Percentiles rank a stretch among this genome's conserved stretches.
These are phyloP conservation scores for Desoria tigrina DNA, from an alignment of 2,888 invertebrate species.

Conservation along the genomic window DNA sequence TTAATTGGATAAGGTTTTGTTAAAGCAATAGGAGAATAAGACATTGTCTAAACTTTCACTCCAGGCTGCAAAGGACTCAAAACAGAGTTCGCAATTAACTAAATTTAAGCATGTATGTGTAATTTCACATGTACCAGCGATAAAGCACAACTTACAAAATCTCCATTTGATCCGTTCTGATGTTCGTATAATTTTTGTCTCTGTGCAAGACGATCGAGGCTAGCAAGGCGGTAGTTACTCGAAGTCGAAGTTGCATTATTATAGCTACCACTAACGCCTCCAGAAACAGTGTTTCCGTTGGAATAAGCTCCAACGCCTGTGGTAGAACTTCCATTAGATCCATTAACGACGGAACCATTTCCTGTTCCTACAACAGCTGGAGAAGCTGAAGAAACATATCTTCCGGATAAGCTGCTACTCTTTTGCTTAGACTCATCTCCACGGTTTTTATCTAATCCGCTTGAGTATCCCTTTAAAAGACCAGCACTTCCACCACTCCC, in stretches of 20 bases:
- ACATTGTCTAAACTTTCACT: too few species aligned
- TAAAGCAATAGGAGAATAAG: too few species aligned
- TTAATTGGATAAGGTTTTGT: too few species aligned
- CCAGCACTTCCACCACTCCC: conserved; percentile 10
- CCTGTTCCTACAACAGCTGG: conserved; percentile 30
- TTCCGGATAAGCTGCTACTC: conserved; percentile 50
- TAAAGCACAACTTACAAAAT: conserved; percentile 38
- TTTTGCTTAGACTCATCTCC: conserved; percentile 51
- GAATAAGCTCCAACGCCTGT: conserved; percentile 42
- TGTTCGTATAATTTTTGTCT: conserved; percentile 79
- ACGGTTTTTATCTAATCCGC: conserved; percentile 45
- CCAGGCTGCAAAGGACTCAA: too few species aligned
- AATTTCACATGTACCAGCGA: too few species aligned
- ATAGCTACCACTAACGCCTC: conserved; percentile 37
- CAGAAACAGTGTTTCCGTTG: conserved; percentile 52
- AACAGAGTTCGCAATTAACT: too few species aligned
- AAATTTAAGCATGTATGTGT: too few species aligned
- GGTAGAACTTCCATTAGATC: conserved; percentile 37
- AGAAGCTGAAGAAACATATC: conserved; percentile 39
- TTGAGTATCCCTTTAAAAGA: conserved; percentile 34
- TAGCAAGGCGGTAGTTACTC: conserved; percentile 72
- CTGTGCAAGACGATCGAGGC: conserved; percentile 78
- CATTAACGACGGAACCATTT: conserved; percentile 31
- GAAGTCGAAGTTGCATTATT: conserved; percentile 63
- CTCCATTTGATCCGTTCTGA: conserved; percentile 56